A percentile compares a stretch with the other conserved stretches of the same genome.
phyloP scores from a whole-genome alignment of 2,888 invertebrate genomes.

The Microctonus hyperodae region DNA sequence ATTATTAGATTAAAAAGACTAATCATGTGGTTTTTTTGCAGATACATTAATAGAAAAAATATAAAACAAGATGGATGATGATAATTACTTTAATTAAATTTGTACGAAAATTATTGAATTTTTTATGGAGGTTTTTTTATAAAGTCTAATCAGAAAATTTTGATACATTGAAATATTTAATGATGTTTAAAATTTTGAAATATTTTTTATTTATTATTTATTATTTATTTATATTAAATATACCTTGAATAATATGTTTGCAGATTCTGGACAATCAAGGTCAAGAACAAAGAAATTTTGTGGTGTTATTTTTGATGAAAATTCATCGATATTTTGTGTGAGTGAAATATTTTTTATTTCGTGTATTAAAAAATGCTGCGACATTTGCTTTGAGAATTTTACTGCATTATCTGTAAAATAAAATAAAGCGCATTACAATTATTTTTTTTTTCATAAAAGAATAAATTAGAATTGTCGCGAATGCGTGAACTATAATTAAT shows the following conservation, averaged over 20 bases:
- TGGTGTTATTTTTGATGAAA: conserved; percentile 34
- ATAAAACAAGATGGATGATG: no score
- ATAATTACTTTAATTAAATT: no score
- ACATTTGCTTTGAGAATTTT: conserved; percentile 44
- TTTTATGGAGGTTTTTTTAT: no score
- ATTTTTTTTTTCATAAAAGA: conserved; percentile 14
- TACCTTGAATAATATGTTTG: conserved; percentile 45
- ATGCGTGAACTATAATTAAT: not conserved
- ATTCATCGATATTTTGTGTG: conserved; percentile 32
- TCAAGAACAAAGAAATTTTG: conserved; percentile 46
- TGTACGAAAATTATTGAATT: no score
- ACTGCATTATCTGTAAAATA: conserved; percentile 45
- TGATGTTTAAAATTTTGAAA: no score
- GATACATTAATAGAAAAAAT: no score
- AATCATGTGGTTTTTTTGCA: no score
- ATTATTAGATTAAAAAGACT: no score
- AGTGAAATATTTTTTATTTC: conserved; percentile 35
- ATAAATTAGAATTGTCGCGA: conserved; percentile 17
- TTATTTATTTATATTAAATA: not conserved
- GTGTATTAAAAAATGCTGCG: conserved; percentile 39
- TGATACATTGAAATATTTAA: no score
- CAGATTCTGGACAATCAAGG: conserved; percentile 47
- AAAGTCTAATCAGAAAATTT: no score
- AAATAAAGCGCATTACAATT: not conserved
- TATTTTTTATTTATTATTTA: not conserved